Percentiles rank a stretch among this genome's conserved stretches.
These are phyloP conservation scores for Cichladusa arquata DNA, from an alignment of 2,113 vertebrate genomes.

Conservation along the genomic window DNA sequence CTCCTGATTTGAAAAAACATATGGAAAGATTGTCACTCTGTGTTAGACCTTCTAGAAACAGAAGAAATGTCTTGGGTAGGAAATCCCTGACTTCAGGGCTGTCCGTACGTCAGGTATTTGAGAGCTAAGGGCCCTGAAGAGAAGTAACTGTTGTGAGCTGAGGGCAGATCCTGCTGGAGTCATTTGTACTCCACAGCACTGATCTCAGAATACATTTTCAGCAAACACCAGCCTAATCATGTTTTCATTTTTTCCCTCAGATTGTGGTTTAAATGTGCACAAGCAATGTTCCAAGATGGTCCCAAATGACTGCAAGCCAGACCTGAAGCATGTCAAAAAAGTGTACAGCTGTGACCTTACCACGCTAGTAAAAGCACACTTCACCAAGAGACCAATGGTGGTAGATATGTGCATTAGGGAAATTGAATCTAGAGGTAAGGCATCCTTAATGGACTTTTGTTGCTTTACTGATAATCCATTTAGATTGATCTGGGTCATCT, in stretches of 20 bases:
- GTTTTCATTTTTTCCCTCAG: conserved; percentile 68
- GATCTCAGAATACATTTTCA: not conserved
- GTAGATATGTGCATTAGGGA: conserved; percentile 99
- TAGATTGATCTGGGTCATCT: conserved; percentile 7
- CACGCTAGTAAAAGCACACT: conserved; percentile 95
- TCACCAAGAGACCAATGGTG: conserved; percentile 95
- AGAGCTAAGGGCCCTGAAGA: not conserved
- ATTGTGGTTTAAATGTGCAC: conserved; percentile 97
- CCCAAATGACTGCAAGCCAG: conserved; percentile 94
- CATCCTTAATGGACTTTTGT: not conserved
- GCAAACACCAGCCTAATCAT: not conserved
- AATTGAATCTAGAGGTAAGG: conserved; percentile 93
- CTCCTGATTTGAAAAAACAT: not conserved
- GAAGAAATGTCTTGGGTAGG: not conserved
- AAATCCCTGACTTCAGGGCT: not conserved
- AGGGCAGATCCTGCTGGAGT: not conserved
- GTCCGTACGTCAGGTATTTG: rapidly evolving
- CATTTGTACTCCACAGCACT: not conserved
- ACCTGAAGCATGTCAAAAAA: conserved; percentile 87
- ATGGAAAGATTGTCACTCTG: not conserved
- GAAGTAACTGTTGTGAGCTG: not conserved
- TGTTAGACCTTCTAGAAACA: not conserved
- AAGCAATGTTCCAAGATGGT: conserved; percentile 97
- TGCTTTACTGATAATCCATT: not conserved
- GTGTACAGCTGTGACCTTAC: conserved; percentile 98